Conservation (phyloP, 2,797 vertebrate species). For the Nannoperca obscura region DNA sequence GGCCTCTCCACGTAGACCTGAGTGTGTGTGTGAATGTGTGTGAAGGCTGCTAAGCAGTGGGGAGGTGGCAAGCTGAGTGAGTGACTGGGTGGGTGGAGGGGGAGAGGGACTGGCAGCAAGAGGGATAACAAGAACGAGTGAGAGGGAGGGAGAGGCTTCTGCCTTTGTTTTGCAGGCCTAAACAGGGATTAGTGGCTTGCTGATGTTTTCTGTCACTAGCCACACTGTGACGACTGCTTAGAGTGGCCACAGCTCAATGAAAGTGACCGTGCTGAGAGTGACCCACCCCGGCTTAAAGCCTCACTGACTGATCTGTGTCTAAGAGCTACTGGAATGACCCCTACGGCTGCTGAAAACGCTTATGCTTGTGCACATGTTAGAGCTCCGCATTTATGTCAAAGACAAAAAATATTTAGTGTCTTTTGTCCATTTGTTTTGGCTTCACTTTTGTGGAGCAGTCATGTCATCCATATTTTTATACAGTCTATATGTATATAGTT, state of each 20-base stretch:
- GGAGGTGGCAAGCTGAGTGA: constrained; percentile 42
- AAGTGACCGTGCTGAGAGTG: constrained; percentile 63
- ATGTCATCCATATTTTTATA: too few species aligned
- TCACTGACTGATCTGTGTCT: constrained; percentile 72
- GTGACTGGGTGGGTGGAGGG: constrained; percentile 30
- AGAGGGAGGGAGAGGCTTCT: constrained; percentile 55
- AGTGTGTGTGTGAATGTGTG: constrained; percentile 17
- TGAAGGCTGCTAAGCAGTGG: constrained; percentile 39
- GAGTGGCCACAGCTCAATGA: constrained; percentile 59
- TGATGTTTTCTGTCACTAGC: constrained; percentile 81
- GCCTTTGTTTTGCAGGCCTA: constrained; percentile 80
- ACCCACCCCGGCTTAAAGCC: constrained; percentile 51
- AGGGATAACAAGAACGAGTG: constrained; percentile 66
- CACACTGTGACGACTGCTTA: constrained; percentile 57
- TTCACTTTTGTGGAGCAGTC: too few species aligned
- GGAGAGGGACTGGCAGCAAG: constrained; percentile 53
- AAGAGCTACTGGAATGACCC: constrained; percentile 48
- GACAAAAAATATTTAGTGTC: not conserved
- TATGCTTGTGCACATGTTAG: not conserved
- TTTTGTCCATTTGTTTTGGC: too few species aligned
- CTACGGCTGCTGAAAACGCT: constrained; percentile 6
- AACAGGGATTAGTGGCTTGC: constrained; percentile 81
- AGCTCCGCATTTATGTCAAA: not conserved
- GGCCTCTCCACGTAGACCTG: constrained; percentile 66
- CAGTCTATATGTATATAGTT: too few species aligned